Base-by-base conservation (phyloP, 2,888 invertebrate species). In the Acleris holmiana region DNA sequence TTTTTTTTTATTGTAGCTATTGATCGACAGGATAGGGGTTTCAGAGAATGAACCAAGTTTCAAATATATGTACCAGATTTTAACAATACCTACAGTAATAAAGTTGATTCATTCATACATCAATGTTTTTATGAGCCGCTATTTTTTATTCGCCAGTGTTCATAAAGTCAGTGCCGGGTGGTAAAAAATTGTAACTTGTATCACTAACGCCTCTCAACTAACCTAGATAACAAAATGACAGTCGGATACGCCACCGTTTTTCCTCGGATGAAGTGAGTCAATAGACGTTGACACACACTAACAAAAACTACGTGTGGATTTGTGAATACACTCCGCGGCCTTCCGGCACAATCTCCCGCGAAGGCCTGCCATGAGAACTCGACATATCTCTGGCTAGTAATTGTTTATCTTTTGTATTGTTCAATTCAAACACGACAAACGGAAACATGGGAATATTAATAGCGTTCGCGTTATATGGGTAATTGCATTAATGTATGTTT, bases 381-480 rank as follows among this genome's bases (percentile, higher is more conserved):
- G 49, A 66, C 61, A 62, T 62, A 59, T 61, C 44, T 59, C 49
- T 46, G 23, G 35, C 51, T 50, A 5, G 23, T 55, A 49, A 68
- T 68, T 62, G 68, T 68, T 56, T 61, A 25, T 25, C 46, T n/a
- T n/a, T 29, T 50, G 55, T n/a, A 65, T 65, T 65, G 65, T 60
- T 48, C 25, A 48, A 29, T 53, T 48, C 13, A 21, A 44, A 18
- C 55, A 50, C 46, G 60, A 49, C 55, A 65, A 47, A 57, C 54
- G 65, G 35, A 35, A 44, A 50, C 51, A 58, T 63, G 47, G 17
- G 46, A 23, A 35, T 59, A 55, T 54, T 48, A 51, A 53, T 49
- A 53, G 40, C 35, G 50, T 51, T 53, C 13, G 51, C 6, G 47
- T 51, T 19, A 47, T 57, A n/a, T 18, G 48, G 17, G 23, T 18